phyloP scores from a whole-genome alignment of 2,113 vertebrate genomes.

The Podiceps cristatus region DNA sequence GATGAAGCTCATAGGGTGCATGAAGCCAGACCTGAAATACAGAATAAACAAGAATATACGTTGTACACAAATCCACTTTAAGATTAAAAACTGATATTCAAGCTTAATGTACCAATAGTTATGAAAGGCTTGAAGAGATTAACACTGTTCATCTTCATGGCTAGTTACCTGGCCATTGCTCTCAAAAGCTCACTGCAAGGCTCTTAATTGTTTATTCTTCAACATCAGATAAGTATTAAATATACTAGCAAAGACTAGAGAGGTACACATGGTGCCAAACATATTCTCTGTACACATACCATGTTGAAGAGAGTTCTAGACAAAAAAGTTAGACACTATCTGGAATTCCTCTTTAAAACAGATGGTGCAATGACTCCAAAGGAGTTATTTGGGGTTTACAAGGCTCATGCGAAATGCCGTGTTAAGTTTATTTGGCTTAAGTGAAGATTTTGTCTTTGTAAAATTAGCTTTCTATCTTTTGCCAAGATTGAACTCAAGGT shows the following conservation, averaged over 20 bases:
- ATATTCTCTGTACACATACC: neutral
- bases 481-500: neutral
- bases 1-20: constrained; percentile 96
- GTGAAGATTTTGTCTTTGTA: neutral
- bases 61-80: neutral
- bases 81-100: neutral
- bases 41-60: neutral
- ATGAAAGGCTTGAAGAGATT: neutral
- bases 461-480: neutral
- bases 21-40: constrained; percentile 94
- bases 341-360: neutral
- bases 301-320: neutral
- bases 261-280: neutral
- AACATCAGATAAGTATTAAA: neutral
- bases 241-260: neutral
- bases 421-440: neutral
- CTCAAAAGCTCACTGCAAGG: neutral
- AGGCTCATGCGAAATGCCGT: neutral
- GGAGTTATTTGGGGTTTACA: neutral
- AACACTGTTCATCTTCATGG: neutral
- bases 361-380: neutral
- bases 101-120: neutral
- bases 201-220: neutral
- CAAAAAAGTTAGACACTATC: neutral
- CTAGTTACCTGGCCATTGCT: neutral